These are phyloP conservation scores for Cynoglossus semilaevis DNA, from an alignment of 2,113 vertebrate genomes.

Conservation along the genomic window DNA sequence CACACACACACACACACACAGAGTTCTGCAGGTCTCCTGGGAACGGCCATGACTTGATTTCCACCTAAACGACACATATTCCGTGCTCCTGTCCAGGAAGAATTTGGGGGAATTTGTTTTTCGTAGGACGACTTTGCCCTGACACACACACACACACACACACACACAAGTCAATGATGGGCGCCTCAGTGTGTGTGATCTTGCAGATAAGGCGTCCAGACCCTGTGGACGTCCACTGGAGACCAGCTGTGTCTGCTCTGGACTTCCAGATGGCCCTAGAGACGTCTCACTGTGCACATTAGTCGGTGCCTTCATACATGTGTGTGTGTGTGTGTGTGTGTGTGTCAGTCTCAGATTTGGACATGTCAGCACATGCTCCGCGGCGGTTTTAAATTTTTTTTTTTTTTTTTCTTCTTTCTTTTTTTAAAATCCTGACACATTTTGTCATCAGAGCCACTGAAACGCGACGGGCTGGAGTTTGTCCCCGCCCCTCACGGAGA, in stretches of 20 bases:
- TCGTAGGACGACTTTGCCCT: neutral
- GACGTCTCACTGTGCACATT: conserved; percentile 38
- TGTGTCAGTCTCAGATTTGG: conserved; percentile 57
- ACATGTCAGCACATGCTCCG: conserved; percentile 65
- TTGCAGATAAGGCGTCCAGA: conserved; percentile 51
- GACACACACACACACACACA: conserved; percentile 12
- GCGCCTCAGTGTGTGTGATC: conserved; percentile 37
- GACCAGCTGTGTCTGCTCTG: conserved; percentile 67
- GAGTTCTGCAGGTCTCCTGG: conserved; percentile 13
- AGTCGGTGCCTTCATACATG: conserved; percentile 4
- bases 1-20: conserved; percentile 6
- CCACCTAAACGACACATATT: conserved; percentile 26
- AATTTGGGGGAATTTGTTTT: conserved; percentile 28
- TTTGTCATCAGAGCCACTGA: conserved; percentile 64
- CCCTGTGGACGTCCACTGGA: conserved; percentile 38
- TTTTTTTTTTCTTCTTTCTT: conserved; percentile 1
- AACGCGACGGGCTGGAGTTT: conserved; percentile 33
- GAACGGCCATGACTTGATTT: conserved; percentile 25
- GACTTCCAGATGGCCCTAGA: conserved; percentile 66
- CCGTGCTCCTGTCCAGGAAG: conserved; percentile 5
- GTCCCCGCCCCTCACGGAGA: conserved; percentile 27
- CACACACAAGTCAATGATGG: conserved; percentile 31
- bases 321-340: conserved; percentile 24
- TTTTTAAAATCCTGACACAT: conserved; percentile 56
- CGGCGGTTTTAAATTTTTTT: conserved; percentile 6